Conservation (phyloP, 2,888 invertebrate species). For the Diarsia brunnea region DNA sequence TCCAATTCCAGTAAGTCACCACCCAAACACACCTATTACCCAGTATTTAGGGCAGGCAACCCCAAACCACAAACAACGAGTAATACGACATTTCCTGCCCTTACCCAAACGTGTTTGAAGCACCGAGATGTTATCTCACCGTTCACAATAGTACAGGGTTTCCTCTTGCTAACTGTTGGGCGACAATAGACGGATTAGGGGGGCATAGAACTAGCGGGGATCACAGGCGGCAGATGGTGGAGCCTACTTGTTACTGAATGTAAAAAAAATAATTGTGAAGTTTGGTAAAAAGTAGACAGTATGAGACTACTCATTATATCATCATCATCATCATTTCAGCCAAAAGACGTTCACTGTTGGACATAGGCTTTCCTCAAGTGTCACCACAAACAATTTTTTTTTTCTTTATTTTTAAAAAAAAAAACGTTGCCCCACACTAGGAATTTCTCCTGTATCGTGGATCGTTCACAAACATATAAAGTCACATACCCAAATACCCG, state of each 20-base stretch:
- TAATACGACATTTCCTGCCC: constrained; percentile 63
- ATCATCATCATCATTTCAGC: no score
- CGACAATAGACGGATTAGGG: constrained; percentile 57
- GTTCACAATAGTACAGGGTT: constrained; percentile 43
- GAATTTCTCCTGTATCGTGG: no score
- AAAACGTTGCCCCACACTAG: no score
- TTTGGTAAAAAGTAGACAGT: background rate
- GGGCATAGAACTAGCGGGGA: constrained; percentile 43
- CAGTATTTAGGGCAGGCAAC: constrained; percentile 28
- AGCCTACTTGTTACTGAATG: background rate
- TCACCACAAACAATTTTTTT: no score
- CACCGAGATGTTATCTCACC: constrained; percentile 58
- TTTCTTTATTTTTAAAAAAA: no score
- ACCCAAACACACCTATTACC: constrained; percentile 9
- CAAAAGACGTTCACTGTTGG: no score
- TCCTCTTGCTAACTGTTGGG: constrained; percentile 45
- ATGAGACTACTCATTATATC: background rate
- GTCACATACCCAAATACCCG: no score
- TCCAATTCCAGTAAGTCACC: background rate
- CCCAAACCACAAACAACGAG: constrained; percentile 47
- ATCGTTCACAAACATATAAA: no score
- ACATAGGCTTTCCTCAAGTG: no score
- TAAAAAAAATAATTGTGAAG: background rate
- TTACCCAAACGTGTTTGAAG: constrained; percentile 54
- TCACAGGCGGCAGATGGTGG: constrained; percentile 8